Evolutionary conservation across 2,113 vertebrate species (phyloP).

Genomic region (Riparia riparia): DNA sequence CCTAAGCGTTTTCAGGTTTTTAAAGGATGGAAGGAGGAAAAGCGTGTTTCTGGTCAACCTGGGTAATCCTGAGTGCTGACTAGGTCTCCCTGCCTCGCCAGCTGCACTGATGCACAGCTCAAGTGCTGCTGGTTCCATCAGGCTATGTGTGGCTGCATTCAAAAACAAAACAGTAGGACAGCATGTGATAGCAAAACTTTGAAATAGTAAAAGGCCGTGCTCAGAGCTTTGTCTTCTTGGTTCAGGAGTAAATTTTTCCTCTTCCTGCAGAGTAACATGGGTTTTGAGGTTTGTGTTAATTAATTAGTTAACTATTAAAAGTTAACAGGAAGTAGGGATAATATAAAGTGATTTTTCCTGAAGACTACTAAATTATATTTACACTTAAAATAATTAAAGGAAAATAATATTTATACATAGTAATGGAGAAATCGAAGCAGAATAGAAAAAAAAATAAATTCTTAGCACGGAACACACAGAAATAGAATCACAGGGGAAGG

Average conservation of each 20-base stretch:
- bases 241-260: neutral
- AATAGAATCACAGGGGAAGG: neutral
- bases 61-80: neutral
- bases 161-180: neutral
- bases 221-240: neutral
- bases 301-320: neutral
- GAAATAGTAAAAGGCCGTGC: neutral
- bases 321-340: neutral
- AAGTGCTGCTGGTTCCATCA: neutral
- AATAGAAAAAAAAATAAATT: neutral
- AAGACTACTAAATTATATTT: neutral
- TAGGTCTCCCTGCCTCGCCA: neutral
- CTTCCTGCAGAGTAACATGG: neutral
- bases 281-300: neutral
- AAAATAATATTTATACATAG: neutral
- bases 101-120: neutral
- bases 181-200: neutral
- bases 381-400: neutral
- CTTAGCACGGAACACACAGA: neutral
- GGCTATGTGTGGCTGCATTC: neutral
- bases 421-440: neutral
- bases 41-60: neutral
- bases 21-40: neutral
- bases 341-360: neutral
- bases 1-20: neutral